Conservation (phyloP, 2,113 vertebrate genomes). For the Brachirus orientalis region DNA sequence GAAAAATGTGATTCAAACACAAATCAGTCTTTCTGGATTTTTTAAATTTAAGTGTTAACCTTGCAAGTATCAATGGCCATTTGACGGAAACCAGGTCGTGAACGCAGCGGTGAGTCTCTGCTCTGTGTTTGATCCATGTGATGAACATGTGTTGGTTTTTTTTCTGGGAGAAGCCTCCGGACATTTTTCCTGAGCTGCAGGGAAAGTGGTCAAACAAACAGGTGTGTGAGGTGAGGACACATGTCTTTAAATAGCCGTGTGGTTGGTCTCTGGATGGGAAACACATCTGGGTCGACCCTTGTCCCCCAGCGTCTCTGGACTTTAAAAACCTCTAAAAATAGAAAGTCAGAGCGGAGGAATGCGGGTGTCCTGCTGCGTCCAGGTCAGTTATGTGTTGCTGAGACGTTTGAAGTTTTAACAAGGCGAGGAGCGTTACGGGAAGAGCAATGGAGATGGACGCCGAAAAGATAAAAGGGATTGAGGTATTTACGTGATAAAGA, state of each 20-base stretch:
- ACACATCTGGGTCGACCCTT: slow-evolving; percentile 64
- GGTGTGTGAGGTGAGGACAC: slow-evolving; percentile 47
- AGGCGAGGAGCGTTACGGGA: slow-evolving; percentile 47
- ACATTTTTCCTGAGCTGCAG: not conserved
- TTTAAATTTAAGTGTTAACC: too few species aligned
- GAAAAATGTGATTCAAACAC: too few species aligned
- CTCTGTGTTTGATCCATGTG: not conserved
- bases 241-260: slow-evolving; percentile 65
- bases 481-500: too few species aligned
- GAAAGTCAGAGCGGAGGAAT: slow-evolving; percentile 29
- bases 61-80: too few species aligned
- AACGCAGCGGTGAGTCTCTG: too few species aligned
- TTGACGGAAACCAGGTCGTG: too few species aligned
- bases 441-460: not conserved
- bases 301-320: slow-evolving; percentile 5
- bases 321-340: slow-evolving; percentile 67
- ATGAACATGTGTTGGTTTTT: not conserved
- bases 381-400: slow-evolving; percentile 3
- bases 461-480: too few species aligned
- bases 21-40: too few species aligned
- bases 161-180: not conserved
- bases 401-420: slow-evolving; percentile 60
- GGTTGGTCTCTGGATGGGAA: slow-evolving; percentile 40
- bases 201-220: slow-evolving; percentile 51
- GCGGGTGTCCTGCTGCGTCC: slow-evolving; percentile 32